phyloP scores from a whole-genome alignment of 2,888 invertebrate genomes.

The Prosopocoilus inquinatus region DNA sequence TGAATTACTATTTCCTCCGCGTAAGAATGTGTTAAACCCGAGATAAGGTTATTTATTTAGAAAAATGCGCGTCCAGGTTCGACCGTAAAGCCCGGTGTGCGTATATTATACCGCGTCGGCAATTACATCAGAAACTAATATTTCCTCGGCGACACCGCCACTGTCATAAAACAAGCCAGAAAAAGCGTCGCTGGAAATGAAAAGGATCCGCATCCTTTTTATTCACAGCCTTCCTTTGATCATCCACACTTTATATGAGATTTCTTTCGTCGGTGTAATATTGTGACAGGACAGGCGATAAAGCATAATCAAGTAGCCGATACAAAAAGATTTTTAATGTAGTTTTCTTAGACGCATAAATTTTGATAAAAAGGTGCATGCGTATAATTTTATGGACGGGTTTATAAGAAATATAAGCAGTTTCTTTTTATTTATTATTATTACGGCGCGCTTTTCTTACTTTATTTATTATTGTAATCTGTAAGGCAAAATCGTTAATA shows the following conservation, averaged over 20 bases:
- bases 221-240: constrained; percentile 18
- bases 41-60: too few species aligned
- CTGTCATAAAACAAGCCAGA: constrained; percentile 21
- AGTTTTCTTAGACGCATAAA: constrained; percentile 37
- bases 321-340: constrained; percentile 40
- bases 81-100: neutral
- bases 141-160: constrained; percentile 30
- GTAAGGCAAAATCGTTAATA: too few species aligned
- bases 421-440: constrained; percentile 21
- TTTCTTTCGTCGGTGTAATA: constrained; percentile 41
- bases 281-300: constrained; percentile 43
- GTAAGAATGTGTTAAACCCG: too few species aligned
- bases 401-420: constrained; percentile 20
- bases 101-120: constrained; percentile 27
- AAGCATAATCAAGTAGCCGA: constrained; percentile 44
- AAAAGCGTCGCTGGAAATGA: constrained; percentile 16
- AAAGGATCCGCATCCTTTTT: constrained; percentile 11
- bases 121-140: constrained; percentile 38
- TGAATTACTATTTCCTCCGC: too few species aligned
- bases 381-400: constrained; percentile 23
- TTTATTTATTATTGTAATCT: neutral
- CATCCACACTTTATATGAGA: constrained; percentile 27
- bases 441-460: constrained; percentile 14
- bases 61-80: too few species aligned
- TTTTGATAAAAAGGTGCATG: constrained; percentile 36